A percentile compares a stretch with the other conserved stretches of the same genome.
phyloP scores from a whole-genome alignment of 2,113 vertebrate genomes.

The Tetraodon nigroviridis region DNA sequence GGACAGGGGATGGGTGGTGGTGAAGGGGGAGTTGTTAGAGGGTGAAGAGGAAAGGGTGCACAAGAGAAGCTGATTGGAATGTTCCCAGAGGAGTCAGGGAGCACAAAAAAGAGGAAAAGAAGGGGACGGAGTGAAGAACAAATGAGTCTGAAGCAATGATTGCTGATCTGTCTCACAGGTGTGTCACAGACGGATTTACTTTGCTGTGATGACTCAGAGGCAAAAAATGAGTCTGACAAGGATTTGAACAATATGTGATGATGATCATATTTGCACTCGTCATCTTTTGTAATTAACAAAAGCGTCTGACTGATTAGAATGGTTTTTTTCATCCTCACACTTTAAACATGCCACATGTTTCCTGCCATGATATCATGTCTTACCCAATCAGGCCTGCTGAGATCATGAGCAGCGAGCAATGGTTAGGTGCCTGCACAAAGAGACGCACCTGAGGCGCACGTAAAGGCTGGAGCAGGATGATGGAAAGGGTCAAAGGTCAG shows the following conservation, averaged over 20 bases:
- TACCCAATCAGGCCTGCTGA: constrained; percentile 30
- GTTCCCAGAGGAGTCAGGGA: constrained; percentile 63
- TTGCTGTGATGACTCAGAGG: constrained; percentile 55
- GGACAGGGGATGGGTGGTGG: constrained; percentile 30
- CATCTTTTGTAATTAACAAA: constrained; percentile 6
- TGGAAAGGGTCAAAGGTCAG: constrained; percentile 46
- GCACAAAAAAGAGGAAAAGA: constrained; percentile 34
- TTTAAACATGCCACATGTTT: constrained; percentile 21
- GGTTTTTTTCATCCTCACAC: background rate
- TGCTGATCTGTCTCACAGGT: constrained; percentile 57
- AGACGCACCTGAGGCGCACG: constrained; percentile 16
- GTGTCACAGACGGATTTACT: constrained; percentile 51
- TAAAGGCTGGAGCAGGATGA: constrained; percentile 15
- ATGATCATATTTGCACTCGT: constrained; percentile 39
- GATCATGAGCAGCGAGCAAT: constrained; percentile 15
- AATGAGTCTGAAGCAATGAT: constrained; percentile 39
- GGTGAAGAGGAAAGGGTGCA: constrained; percentile 49
- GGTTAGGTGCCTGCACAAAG: constrained; percentile 21
- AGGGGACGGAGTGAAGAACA: constrained; percentile 24
- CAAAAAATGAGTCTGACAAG: background rate
- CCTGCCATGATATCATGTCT: constrained; percentile 46
- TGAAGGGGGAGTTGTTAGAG: constrained; percentile 29
- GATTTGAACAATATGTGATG: constrained; percentile 7
- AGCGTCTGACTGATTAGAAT: no score
- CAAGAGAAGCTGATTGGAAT: constrained; percentile 62